phyloP scores from a whole-genome alignment of 2,113 vertebrate genomes.

The Lepidothrix coronata region DNA sequence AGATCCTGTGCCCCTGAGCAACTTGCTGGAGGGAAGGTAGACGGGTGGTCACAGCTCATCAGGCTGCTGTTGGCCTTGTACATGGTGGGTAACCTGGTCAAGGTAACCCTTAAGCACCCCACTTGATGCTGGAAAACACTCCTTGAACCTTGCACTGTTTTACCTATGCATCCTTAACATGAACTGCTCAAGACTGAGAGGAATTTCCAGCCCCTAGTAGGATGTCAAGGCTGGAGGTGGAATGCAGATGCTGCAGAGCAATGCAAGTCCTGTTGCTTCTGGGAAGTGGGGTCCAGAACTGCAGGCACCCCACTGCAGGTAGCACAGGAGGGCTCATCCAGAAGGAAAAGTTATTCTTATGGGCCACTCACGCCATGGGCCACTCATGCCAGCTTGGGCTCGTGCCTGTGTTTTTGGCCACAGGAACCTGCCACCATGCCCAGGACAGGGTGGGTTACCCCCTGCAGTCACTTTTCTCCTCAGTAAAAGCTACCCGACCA shows the following conservation, averaged over 20 bases:
- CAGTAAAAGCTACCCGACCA: neutral
- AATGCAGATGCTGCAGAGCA: neutral
- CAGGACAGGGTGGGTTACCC: neutral
- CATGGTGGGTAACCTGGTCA: accelerated
- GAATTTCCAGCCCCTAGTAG: neutral
- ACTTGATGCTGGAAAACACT: neutral
- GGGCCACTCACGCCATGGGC: too few relatives aligned
- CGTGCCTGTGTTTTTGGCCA: neutral
- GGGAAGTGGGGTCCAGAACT: accelerated
- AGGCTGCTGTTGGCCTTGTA: neutral
- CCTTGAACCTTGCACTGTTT: neutral
- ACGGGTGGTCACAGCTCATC: neutral
- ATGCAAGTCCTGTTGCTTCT: neutral
- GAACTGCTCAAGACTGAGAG: neutral
- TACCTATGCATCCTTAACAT: neutral
- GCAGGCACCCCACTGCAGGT: neutral
- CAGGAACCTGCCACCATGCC: neutral
- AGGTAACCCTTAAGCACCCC: neutral
- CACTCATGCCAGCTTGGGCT: neutral
- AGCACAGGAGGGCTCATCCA: neutral
- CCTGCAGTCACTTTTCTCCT: neutral
- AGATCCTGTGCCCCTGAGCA: accelerated
- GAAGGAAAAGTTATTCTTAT: neutral
- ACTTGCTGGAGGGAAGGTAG: neutral
- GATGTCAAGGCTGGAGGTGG: neutral